These are phyloP conservation scores for Arbacia lixula DNA, from an alignment of 53 echinoderm and acorn worm genomes.

Conservation along the genomic window DNA sequence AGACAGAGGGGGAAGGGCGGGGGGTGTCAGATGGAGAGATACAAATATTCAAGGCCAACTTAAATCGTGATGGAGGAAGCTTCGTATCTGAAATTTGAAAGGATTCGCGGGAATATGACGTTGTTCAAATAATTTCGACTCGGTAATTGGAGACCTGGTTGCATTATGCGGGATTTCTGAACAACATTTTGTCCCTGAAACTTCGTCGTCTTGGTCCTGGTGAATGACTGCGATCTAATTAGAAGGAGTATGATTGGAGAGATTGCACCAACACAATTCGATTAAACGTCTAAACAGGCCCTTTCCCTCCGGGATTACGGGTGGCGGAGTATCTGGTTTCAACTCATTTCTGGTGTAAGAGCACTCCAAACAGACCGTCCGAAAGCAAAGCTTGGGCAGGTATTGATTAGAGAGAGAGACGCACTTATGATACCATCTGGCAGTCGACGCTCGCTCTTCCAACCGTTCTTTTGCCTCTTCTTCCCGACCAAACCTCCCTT, in stretches of 20 bases:
- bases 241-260: slow-evolving; percentile 35
- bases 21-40: too few relatives aligned
- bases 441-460: background rate
- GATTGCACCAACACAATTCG: slow-evolving; percentile 42
- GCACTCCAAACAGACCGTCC: background rate
- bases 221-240: slow-evolving; percentile 19
- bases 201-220: too few relatives aligned
- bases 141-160: slow-evolving; percentile 11
- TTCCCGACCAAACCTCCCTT: too few relatives aligned
- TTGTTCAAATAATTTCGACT: slow-evolving; percentile 20
- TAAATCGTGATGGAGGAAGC: too few relatives aligned
- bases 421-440: slow-evolving; percentile 41
- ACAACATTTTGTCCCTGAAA: too few relatives aligned
- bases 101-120: too few relatives aligned
- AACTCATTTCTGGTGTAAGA: slow-evolving; percentile 11
- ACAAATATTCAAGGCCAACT: too few relatives aligned
- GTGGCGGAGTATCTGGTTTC: slow-evolving; percentile 3
- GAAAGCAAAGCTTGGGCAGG: slow-evolving; percentile 17
- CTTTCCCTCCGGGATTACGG: background rate
- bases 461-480: background rate
- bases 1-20: too few relatives aligned
- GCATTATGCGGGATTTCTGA: slow-evolving; percentile 1
- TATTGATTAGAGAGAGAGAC: slow-evolving; percentile 22
- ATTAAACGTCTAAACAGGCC: slow-evolving; percentile 46
- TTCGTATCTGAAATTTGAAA: too few relatives aligned